Evolutionary conservation across 2,113 vertebrate species (phyloP).

Genomic region (Pseudopipra pipra): DNA sequence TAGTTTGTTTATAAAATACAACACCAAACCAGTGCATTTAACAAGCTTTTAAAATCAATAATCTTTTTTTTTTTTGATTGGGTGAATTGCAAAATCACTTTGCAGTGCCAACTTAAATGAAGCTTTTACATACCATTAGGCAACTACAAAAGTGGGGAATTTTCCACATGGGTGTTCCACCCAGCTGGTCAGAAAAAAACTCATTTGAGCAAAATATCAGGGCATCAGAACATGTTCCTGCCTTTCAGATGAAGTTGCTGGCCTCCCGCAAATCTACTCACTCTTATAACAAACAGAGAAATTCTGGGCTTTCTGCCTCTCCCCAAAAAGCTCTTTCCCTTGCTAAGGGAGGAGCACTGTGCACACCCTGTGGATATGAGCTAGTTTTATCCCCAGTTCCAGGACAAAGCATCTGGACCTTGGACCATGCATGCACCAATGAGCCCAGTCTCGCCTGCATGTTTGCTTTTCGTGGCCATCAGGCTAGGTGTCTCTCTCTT

Average conservation of each 20-base stretch:
- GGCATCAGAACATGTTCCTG: background rate
- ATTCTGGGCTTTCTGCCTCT: background rate
- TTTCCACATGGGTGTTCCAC: constrained; percentile 54
- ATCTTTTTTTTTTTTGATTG: background rate
- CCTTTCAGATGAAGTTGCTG: background rate
- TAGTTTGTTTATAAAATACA: constrained; percentile 23
- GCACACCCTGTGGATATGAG: background rate
- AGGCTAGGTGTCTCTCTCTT: background rate
- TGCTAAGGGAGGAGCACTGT: background rate
- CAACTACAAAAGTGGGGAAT: constrained; percentile 63
- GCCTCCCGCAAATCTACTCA: background rate
- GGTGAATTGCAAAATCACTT: constrained; percentile 42
- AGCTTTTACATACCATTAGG: constrained; percentile 58
- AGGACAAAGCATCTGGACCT: background rate
- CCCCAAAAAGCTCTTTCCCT: background rate
- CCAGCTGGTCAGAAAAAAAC: constrained; percentile 12
- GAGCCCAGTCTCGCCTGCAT: background rate
- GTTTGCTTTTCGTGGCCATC: background rate
- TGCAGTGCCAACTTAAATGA: constrained; percentile 9
- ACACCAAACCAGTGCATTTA: constrained; percentile 1
- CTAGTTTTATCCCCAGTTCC: background rate
- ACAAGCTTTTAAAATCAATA: constrained; percentile 45
- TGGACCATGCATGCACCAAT: background rate
- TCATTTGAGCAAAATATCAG: background rate
- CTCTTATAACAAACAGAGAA: background rate